A percentile compares a stretch with the other conserved stretches of the same genome.
Evolutionary conservation across 2,888 invertebrate species (phyloP).

Genomic region (Amphipyra berbera): DNA sequence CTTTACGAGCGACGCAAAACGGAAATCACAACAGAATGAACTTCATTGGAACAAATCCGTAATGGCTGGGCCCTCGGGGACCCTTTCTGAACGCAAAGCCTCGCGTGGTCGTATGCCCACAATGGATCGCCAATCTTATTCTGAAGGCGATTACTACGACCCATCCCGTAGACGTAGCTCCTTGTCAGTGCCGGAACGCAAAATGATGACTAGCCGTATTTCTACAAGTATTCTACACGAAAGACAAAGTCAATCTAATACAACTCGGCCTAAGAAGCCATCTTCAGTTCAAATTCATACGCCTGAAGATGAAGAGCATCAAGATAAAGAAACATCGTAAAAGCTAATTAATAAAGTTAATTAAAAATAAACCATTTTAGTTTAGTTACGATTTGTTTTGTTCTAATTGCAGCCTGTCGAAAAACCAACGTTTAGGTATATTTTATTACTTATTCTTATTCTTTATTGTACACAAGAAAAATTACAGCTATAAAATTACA

Average conservation of each 20-base stretch:
- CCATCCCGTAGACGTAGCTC: neutral
- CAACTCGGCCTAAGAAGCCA: neutral
- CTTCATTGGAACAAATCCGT: conserved; percentile 20
- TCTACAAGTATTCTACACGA: conserved; percentile 25
- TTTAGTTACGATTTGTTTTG: too few species aligned
- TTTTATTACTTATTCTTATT: too few species aligned
- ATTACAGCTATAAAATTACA: too few species aligned
- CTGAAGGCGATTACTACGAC: too few species aligned
- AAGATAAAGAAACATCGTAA: neutral
- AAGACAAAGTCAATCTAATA: neutral
- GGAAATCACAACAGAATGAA: neutral
- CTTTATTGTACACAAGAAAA: too few species aligned
- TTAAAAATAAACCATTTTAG: neutral
- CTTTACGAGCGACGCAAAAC: neutral
- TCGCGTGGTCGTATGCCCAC: neutral
- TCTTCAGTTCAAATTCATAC: neutral
- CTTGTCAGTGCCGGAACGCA: conserved; percentile 17
- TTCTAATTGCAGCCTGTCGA: too few species aligned
- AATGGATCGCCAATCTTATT: conserved; percentile 1
- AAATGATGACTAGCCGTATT: conserved; percentile 5
- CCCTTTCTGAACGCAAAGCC: neutral
- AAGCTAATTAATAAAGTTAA: neutral
- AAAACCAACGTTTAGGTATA: too few species aligned
- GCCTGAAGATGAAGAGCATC: neutral
- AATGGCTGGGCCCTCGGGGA: neutral